Evolutionary conservation across 2,797 vertebrate genomes (phyloP).

Genomic region (Hirundo rustica): DNA sequence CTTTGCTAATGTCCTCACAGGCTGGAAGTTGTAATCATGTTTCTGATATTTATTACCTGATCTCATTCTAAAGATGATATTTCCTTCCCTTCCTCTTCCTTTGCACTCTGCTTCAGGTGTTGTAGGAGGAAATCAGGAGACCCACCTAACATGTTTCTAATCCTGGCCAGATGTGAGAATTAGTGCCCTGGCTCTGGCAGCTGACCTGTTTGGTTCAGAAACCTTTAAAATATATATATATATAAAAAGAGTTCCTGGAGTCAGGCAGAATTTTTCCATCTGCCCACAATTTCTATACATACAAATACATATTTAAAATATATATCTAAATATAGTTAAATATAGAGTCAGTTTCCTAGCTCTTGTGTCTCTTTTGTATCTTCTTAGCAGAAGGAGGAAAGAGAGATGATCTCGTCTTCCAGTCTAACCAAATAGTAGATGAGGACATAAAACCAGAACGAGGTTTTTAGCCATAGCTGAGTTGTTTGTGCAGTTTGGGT

Average conservation of each 20-base stretch:
- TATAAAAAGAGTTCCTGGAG: not conserved
- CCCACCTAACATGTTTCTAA: not conserved
- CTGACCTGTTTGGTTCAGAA: not conserved
- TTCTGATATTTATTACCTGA: not conserved
- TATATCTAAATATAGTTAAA: not conserved
- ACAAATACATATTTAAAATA: not conserved
- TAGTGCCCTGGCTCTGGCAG: not conserved
- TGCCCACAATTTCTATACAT: not conserved
- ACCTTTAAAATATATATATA: not conserved
- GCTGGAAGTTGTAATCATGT: not conserved
- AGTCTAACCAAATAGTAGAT: not conserved
- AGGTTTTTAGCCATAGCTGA: not conserved
- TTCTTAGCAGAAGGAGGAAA: not conserved
- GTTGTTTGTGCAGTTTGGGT: not conserved
- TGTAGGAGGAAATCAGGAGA: not conserved
- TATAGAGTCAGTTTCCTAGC: not conserved
- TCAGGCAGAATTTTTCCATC: not conserved
- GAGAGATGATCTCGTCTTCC: not conserved
- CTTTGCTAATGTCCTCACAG: not conserved
- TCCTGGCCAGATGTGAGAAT: not conserved
- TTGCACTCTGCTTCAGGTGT: not conserved
- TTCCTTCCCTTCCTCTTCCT: not conserved
- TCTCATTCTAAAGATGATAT: not conserved
- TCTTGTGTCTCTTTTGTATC: not conserved
- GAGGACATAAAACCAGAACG: not conserved